Evolutionary conservation across 2,797 vertebrate genomes (phyloP), one percentile per base, ranked within the genome.

Genomic region (Rhodeus uyekii): DNA sequence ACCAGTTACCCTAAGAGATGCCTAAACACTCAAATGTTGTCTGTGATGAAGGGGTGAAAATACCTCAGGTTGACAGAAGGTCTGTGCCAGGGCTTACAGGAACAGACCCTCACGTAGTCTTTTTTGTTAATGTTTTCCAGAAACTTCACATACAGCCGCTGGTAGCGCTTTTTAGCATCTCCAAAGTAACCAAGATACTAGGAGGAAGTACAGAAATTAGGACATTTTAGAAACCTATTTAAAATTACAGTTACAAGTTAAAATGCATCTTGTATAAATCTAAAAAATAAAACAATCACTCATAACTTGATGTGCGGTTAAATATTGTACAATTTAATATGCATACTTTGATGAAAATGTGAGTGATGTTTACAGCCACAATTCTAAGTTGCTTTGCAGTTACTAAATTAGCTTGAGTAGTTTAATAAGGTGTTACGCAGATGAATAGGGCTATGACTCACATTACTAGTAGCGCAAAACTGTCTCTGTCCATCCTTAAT

Each of bases 401-500:
- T 68, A 18, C 7, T 60, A 68, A 27, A 68, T 16, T 24, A 9
- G 65, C 9, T 29, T 29, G 14, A 69, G 44, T 46, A 46, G 42
- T 34, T 63, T 34, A 19, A 63, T 32, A 32, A 16, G 16, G 7
- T 29, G 14, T 27, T 6, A 18, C 2, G 0, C 18, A 44, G n/a
- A 24, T 29, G 24, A 29, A 29, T 46, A 3, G 38, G 8, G 63
- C 72, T 32, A 55, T 42, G 85, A 94, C 96, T 97, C 92, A 98
- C 97, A 0, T 98, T 98, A 93, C 97, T 98, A 46, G 97, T 98
- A 82, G 97, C 96, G 39, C 97, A 98, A 90, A 98, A 98, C 91
- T 98, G 97, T 22, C 97, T 94, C 89, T 98, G 97, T 44, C 97
- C 97, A 1, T 98, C 97, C 92, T 97, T 98, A 93, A 98, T 98